Evolutionary conservation across 2,797 vertebrate species (phyloP).

Genomic region (Microctenopoma lineatum): DNA sequence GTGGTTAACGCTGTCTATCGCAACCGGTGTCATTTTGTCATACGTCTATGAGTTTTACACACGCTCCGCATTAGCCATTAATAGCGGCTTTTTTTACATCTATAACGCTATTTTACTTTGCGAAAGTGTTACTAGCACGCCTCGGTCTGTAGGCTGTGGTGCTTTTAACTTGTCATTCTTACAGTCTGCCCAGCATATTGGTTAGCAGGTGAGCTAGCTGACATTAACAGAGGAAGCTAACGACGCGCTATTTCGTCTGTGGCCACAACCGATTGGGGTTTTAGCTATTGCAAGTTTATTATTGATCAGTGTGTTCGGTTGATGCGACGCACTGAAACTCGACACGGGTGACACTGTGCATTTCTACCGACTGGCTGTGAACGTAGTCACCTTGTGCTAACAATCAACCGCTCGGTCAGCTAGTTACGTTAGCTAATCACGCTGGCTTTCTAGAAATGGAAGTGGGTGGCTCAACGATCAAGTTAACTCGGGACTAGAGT

Average conservation of each 20-base stretch:
- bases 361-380: rapidly evolving
- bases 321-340: not conserved
- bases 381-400: constrained; percentile 7
- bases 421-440: constrained; percentile 16
- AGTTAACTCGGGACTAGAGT: constrained; percentile 49
- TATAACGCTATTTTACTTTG: too few species aligned
- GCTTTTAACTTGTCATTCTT: constrained; percentile 11
- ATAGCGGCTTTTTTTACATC: too few species aligned
- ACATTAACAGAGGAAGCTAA: constrained; percentile 46
- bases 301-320: rapidly evolving
- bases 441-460: constrained; percentile 45
- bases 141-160: not conserved
- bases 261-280: not conserved
- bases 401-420: not conserved
- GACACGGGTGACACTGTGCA: too few species aligned
- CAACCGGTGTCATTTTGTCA: constrained; percentile 49
- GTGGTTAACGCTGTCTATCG: not conserved
- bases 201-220: constrained; percentile 43
- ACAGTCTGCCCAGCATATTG: constrained; percentile 10
- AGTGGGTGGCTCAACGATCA: constrained; percentile 53
- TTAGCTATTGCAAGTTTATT: too few species aligned
- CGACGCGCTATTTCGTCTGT: constrained; percentile 30
- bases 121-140: rapidly evolving
- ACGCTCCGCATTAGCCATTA: too few species aligned
- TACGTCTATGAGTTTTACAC: constrained; percentile 10